Evolutionary conservation across 2,113 vertebrate species (phyloP).

Genomic region (Cygnus atratus): DNA sequence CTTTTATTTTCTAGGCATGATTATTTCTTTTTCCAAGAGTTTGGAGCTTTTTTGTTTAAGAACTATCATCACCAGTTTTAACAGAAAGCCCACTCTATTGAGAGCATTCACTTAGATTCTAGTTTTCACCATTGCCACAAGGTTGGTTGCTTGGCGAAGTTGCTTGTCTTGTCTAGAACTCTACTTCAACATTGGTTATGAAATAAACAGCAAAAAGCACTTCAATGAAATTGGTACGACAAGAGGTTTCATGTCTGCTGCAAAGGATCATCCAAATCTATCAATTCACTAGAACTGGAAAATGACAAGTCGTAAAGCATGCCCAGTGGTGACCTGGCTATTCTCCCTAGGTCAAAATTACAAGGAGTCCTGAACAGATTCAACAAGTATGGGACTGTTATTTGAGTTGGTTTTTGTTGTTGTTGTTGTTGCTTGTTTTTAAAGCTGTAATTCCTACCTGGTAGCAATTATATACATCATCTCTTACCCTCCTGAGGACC

Average conservation of each 20-base stretch:
- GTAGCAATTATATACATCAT: background rate
- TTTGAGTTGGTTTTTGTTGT: background rate
- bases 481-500: background rate
- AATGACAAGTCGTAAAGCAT: background rate
- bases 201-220: background rate
- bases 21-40: background rate
- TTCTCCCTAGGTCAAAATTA: background rate
- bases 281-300: background rate
- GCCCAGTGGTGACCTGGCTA: background rate
- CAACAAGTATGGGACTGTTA: background rate
- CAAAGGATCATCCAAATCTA: background rate
- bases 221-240: no score
- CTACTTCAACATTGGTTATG: accelerated
- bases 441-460: background rate
- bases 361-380: background rate
- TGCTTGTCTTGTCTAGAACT: background rate
- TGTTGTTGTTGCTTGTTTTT: no score
- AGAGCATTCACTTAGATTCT: background rate
- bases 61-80: background rate
- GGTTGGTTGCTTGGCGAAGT: background rate
- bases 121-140: background rate
- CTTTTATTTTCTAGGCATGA: background rate
- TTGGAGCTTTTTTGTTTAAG: background rate
- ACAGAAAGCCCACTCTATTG: background rate
- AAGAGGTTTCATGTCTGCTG: background rate